Evolutionary conservation across 2,797 vertebrate species (phyloP), one percentile per base, ranked within the genome.

Genomic region (Ataeniobius toweri): DNA sequence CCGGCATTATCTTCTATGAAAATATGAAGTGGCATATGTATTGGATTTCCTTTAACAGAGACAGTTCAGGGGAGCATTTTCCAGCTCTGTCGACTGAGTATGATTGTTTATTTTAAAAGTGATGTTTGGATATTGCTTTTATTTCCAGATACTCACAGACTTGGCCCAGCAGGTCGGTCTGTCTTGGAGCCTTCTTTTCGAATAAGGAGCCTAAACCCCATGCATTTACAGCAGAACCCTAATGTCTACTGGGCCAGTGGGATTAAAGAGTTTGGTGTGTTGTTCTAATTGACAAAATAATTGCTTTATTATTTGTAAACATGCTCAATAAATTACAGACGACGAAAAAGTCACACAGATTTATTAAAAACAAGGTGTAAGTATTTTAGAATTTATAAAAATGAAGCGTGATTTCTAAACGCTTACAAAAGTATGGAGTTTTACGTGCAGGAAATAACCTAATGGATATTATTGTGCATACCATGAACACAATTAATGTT

Each of bases 41-140:
- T 91, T 91, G 75, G 50, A 88, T 94, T 92, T 90, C 86, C 82
- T 85, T 78, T 77, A 89, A 86, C 78, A 88, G 85, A 89, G 84
- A 85, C 83, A 71, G 86, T 73, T 8, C 36, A 77, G 73, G 75
- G 74, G 79, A 83, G 74, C 56, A 51, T 84, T 85, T 86, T 58
- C 88, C 90, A 88, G 83, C 82, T 75, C 79, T 75, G 75, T 83
- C 73, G 31, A 85, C 75, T 67, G 71, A 88, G 79, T 44, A n/a
- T 73, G 90, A 91, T 83, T 92, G 89, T 93, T 93, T 94, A 93
- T 93, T 93, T 93, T 89, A 90, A 93, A 91, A 91, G 86, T 77
- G 81, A 90, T 89, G 84, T 89, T 91, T 89, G 82, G 91, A 92
- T 92, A 91, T 92, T 94, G 88, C 90, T 94, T 16, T 88, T 90